Evolutionary conservation across 2,888 invertebrate genomes (phyloP).

Genomic region (Leptinotarsa rubiginosa): DNA sequence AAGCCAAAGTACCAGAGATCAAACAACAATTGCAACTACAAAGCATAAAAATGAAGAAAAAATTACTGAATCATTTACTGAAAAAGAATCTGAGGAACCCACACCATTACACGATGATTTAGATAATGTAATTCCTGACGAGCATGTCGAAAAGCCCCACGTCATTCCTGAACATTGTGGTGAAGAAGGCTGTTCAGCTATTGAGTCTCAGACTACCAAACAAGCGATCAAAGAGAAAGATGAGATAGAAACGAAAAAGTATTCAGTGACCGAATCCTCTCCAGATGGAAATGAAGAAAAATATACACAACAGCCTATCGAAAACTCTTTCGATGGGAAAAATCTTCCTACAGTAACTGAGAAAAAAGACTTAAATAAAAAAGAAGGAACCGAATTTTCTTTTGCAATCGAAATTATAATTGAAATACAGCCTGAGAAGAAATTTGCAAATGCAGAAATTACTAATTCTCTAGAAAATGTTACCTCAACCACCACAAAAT

Average conservation of each 20-base stretch:
- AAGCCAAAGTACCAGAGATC: not conserved
- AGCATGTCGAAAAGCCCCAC: slow-evolving; percentile 19
- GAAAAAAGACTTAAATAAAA: not conserved
- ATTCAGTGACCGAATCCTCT: slow-evolving; percentile 2
- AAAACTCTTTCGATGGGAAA: not conserved
- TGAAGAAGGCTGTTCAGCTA: slow-evolving; percentile 10
- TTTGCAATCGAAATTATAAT: not conserved
- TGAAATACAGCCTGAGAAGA: not conserved
- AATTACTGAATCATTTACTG: slow-evolving; percentile 15
- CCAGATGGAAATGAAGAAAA: slow-evolving; percentile 18
- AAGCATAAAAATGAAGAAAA: slow-evolving; percentile 5
- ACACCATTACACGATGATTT: slow-evolving; percentile 34
- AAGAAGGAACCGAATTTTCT: not conserved
- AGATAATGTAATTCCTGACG: slow-evolving; percentile 38
- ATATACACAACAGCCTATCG: not conserved
- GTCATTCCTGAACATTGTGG: slow-evolving; percentile 14
- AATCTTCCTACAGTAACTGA: not conserved
- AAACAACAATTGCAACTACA: slow-evolving; percentile 27
- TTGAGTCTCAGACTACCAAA: slow-evolving; percentile 1
- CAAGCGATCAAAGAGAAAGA: not conserved
- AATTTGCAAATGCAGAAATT: not conserved
- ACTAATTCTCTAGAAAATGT: not conserved
- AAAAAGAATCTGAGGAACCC: slow-evolving; percentile 25
- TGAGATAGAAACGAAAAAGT: not conserved
- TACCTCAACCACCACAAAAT: slow-evolving; percentile 16